Base-by-base conservation (phyloP, 2,888 invertebrate genomes). In the Stegana nigrithorax region DNA sequence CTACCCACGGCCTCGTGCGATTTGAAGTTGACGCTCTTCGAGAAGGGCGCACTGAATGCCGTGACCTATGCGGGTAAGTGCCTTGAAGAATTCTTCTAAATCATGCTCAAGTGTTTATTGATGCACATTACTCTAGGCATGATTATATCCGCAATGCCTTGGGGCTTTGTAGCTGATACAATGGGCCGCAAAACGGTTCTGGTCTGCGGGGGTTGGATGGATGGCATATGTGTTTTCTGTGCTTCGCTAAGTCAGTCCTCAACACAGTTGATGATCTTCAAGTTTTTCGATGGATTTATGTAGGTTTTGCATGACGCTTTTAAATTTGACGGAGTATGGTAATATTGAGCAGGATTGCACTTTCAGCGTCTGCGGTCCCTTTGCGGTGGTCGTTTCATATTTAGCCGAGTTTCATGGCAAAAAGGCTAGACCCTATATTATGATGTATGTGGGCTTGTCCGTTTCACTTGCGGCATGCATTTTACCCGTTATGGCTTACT, bases 161-260 rank as follows among this genome's bases (percentile, higher is more conserved):
- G 93, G 93, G 93, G 93, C 2, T 92, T 90, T 75, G 81, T 93
- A 5, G 91, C 92, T 0, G 93, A 93, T 77, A 91, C 91, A 0
- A 87, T 91, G 64, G 93, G 93, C 0, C 87, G 92, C 55, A 88
- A 88, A 67, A 89, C 89, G 73, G 87, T 93, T 51, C 86, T 93
- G 72, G 85, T 91, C 12, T 87, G 88, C 78, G 92, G 92, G 0
- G 90, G 90, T 73, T 77, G 91, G 47, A 81, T 88, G 10, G 89
- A 92, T 14, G 89, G 88, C 0, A 66, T 91, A 21, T 89, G 91
- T 68, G 91, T 91, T 57, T 70, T 92, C 14, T 78, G 89, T 1
- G 88, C 89, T 2, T 89, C 90, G 5, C 81, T 91, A 62, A 90
- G 91, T 61, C 91, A 91, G 74, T 90, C 87, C 71, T 90, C 90